A percentile compares a stretch with the other conserved stretches of the same genome.
Conservation (phyloP, 1,140 invertebrate genomes). For the Phymorhynchus buccinoides region DNA sequence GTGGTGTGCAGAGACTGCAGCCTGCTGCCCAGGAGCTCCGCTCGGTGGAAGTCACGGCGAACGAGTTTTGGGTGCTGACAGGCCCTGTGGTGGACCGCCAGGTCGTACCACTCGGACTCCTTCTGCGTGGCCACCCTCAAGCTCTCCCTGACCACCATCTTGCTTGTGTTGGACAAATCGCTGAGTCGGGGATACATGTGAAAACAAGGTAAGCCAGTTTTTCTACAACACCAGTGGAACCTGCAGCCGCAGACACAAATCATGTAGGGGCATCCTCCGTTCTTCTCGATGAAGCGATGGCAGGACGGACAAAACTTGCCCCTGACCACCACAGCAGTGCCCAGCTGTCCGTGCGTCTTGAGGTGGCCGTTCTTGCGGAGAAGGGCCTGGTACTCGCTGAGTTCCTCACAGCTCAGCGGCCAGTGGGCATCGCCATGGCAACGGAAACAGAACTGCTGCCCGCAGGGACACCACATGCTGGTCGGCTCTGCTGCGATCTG, state of each 20-base stretch:
- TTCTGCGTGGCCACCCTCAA: not conserved
- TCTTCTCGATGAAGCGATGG: conserved; percentile 39
- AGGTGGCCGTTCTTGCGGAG: not conserved
- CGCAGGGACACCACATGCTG: conserved; percentile 53
- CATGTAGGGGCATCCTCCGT: conserved; percentile 41
- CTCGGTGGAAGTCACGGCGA: not conserved
- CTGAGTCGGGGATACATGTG: no score
- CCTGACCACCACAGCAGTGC: not conserved
- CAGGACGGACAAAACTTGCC: conserved; percentile 40
- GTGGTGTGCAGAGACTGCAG: not conserved
- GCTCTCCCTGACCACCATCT: not conserved
- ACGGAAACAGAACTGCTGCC: conserved; percentile 51
- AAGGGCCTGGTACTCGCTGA: conserved; percentile 37
- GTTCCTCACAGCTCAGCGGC: conserved; percentile 55
- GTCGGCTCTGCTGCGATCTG: not conserved
- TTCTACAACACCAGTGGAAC: conserved; percentile 43
- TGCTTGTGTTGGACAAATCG: no score
- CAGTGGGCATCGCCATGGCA: conserved; percentile 57
- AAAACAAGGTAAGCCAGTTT: not conserved
- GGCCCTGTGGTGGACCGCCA: not conserved
- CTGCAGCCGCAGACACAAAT: conserved; percentile 34
- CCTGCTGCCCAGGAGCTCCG: not conserved
- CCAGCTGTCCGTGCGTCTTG: not conserved
- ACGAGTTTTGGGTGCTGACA: not conserved
- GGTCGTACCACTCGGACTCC: not conserved